These are phyloP conservation scores for Drosophila anomelani DNA, from an alignment of 2,888 invertebrate species.

Conservation along the genomic window DNA sequence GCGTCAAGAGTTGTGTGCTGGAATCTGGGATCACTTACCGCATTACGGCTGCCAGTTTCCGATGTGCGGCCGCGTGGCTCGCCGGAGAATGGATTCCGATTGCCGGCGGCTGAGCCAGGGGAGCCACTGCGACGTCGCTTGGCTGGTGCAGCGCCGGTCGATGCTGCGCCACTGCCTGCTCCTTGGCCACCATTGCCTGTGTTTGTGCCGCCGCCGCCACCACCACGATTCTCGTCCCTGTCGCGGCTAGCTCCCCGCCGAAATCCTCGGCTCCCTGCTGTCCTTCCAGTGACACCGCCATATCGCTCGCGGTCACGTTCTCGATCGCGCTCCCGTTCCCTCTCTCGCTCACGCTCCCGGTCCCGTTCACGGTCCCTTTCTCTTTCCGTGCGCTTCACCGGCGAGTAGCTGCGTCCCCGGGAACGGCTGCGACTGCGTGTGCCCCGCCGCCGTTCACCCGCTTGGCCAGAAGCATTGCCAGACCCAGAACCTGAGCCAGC, in stretches of 20 bases:
- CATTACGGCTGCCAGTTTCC: constrained; percentile 70
- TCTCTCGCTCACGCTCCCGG: constrained; percentile 64
- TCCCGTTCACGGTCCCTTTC: constrained; percentile 72
- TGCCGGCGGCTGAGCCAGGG: constrained; percentile 48
- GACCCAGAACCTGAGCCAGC: constrained; percentile 30
- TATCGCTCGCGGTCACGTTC: constrained; percentile 73
- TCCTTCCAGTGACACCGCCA: constrained; percentile 19
- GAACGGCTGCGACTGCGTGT: constrained; percentile 81
- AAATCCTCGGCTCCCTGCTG: constrained; percentile 63
- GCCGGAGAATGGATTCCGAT: constrained; percentile 66
- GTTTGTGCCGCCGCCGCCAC: constrained; percentile 32
- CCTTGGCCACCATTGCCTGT: constrained; percentile 32
- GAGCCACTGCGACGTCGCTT: constrained; percentile 83
- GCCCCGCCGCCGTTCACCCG: constrained; percentile 55
- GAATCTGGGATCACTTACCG: constrained; percentile 65
- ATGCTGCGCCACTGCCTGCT: not conserved
- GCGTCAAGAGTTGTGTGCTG: too few species aligned
- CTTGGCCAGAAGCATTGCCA: constrained; percentile 20
- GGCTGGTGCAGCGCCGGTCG: constrained; percentile 42
- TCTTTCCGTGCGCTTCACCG: constrained; percentile 59
- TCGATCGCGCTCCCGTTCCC: constrained; percentile 68
- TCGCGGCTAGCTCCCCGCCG: constrained; percentile 77
- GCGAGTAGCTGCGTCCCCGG: constrained; percentile 84
- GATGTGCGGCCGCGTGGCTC: constrained; percentile 75
- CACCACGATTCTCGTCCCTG: constrained; percentile 76